A percentile compares a stretch with the other conserved stretches of the same genome.
phyloP scores from a whole-genome alignment of 2,113 vertebrate genomes.

The Neolamprologus tretocephalus region DNA sequence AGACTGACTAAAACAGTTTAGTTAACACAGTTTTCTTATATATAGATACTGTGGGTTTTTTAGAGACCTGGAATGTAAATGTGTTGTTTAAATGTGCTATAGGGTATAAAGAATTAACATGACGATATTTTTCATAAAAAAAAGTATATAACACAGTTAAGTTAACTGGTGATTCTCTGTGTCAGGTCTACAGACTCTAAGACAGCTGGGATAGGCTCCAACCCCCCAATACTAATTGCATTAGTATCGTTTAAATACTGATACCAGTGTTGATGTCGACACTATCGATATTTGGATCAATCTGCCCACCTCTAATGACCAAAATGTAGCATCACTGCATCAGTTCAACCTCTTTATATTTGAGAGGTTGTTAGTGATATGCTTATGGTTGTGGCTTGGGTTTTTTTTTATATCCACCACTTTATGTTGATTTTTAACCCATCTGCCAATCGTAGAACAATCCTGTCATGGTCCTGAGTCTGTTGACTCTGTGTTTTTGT shows the following conservation, averaged over 20 bases:
- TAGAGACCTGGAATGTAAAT: not conserved
- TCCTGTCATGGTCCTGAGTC: not conserved
- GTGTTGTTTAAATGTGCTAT: not conserved
- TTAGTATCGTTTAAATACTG: not conserved
- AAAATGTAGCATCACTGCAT: not conserved
- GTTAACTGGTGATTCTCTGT: not conserved
- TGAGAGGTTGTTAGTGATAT: not conserved
- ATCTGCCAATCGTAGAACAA: not conserved
- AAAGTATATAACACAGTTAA: not conserved
- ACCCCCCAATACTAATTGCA: not conserved
- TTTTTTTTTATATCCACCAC: not conserved
- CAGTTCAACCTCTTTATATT: not conserved
- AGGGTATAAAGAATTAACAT: not conserved
- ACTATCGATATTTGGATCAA: not conserved
- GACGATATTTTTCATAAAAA: rapidly evolving
- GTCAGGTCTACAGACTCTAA: not conserved
- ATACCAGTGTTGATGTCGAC: not conserved
- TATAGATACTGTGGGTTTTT: not conserved
- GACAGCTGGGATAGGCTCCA: not conserved
- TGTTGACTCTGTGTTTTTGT: not conserved
- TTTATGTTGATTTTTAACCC: not conserved
- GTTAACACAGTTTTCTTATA: not conserved
- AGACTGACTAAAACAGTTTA: not conserved
- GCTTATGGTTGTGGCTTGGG: not conserved
- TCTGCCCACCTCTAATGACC: not conserved